These are phyloP conservation scores for Drosophila virilis DNA, from an alignment of 1,140 invertebrate species.

Conservation along the genomic window DNA sequence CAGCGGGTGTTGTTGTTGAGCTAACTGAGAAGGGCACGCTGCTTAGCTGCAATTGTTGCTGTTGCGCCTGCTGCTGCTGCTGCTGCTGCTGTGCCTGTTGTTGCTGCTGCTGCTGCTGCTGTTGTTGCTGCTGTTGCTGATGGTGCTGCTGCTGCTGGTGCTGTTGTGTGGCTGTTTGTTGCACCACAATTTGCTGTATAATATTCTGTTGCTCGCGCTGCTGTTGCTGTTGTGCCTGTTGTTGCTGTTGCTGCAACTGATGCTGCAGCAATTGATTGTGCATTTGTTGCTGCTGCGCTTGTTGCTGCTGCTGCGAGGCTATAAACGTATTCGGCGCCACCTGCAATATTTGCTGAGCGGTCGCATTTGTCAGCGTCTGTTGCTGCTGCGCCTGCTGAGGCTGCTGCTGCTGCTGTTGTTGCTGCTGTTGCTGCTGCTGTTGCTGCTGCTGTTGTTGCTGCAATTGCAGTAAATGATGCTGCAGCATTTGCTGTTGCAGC, in stretches of 20 bases:
- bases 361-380: constrained; percentile 62
- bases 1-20: constrained; percentile 84
- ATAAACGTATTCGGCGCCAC: constrained; percentile 83
- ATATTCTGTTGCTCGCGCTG: constrained; percentile 78
- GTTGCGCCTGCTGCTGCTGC: constrained; percentile 36
- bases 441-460: constrained; percentile 78
- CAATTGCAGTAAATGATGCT: constrained; percentile 64
- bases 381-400: constrained; percentile 75
- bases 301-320: constrained; percentile 68
- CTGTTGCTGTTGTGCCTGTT: constrained; percentile 66
- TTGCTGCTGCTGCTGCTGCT: constrained; percentile 7
- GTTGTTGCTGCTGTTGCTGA: constrained; percentile 71
- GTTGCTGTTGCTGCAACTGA: constrained; percentile 80
- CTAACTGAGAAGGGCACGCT: constrained; percentile 84
- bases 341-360: constrained; percentile 83
- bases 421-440: constrained; percentile 61
- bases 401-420: constrained; percentile 81
- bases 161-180: constrained; percentile 48
- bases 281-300: constrained; percentile 62
- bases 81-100: constrained; percentile 23
- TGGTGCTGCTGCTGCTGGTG: constrained; percentile 66
- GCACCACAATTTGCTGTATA: constrained; percentile 77
- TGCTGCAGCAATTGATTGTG: constrained; percentile 78
- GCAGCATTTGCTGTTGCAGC: constrained; percentile 70
- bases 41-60: constrained; percentile 53